Conservation (phyloP, 2,888 invertebrate genomes). For the Dryocosmus kuriphilus region DNA sequence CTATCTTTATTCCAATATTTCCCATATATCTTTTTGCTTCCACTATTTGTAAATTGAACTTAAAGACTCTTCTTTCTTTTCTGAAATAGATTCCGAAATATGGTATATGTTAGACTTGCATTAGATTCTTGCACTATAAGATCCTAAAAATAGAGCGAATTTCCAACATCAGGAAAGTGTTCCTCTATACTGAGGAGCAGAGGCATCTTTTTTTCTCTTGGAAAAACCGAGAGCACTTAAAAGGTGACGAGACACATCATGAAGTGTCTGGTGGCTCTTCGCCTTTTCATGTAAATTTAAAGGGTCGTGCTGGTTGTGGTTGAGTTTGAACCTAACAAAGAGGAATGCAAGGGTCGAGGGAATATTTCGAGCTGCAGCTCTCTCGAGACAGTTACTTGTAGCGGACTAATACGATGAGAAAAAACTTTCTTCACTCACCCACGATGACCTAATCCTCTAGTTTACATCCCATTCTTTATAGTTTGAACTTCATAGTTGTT, state of each 20-base stretch:
- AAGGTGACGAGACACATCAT: constrained; percentile 36
- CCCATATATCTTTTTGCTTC: too few relatives aligned
- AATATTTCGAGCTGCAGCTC: constrained; percentile 4
- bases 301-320: constrained; percentile 10
- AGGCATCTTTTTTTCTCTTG: constrained; percentile 9
- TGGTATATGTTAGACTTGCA: neutral
- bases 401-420: neutral
- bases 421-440: neutral
- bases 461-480: neutral
- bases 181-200: neutral
- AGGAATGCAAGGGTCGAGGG: constrained; percentile 4
- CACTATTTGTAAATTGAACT: too few relatives aligned
- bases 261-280: constrained; percentile 1
- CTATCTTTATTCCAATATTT: too few relatives aligned
- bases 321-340: constrained; percentile 8
- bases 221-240: constrained; percentile 31
- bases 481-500: neutral
- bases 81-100: too few relatives aligned
- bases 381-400: neutral
- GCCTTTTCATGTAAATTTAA: constrained; percentile 33
- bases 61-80: neutral
- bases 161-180: neutral
- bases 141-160: neutral
- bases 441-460: neutral
- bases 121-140: neutral